Evolutionary conservation across 1,140 invertebrate genomes (phyloP).

Genomic region (Diachasma alloeum): DNA sequence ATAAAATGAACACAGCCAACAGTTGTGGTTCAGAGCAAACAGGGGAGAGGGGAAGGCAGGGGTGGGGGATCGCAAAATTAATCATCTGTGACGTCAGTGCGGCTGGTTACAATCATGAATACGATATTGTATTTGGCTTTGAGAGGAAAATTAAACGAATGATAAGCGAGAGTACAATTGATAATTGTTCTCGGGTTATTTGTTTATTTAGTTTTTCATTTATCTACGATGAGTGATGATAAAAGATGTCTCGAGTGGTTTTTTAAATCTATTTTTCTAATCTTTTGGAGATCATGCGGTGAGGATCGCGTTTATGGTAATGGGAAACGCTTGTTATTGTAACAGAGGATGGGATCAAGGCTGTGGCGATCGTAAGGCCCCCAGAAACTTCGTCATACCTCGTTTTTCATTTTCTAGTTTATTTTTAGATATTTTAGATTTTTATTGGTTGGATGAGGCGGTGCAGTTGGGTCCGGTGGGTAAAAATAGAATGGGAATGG

Average conservation of each 20-base stretch:
- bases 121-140: not conserved
- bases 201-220: not conserved
- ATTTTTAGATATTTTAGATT: not conserved
- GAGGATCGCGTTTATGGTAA: slow-evolving; percentile 15
- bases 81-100: slow-evolving; percentile 62
- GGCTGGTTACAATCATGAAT: slow-evolving; percentile 51
- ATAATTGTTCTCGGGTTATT: not conserved
- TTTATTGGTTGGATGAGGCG: not conserved
- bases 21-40: not conserved
- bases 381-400: not conserved
- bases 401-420: not conserved
- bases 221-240: not conserved
- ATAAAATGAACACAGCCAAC: not conserved
- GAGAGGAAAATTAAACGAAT: not conserved
- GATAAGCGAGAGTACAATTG: not conserved
- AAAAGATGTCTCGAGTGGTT: not conserved
- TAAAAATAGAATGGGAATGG: not conserved
- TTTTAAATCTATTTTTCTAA: not conserved
- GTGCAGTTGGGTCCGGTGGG: not conserved
- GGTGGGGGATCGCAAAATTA: slow-evolving; percentile 40
- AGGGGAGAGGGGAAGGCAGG: no score
- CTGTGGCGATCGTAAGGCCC: not conserved
- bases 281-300: not conserved
- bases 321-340: slow-evolving; percentile 22
- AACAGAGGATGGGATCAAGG: slow-evolving; percentile 23